Evolutionary conservation across 2,113 vertebrate genomes (phyloP).

Genomic region (Gobio gobio): DNA sequence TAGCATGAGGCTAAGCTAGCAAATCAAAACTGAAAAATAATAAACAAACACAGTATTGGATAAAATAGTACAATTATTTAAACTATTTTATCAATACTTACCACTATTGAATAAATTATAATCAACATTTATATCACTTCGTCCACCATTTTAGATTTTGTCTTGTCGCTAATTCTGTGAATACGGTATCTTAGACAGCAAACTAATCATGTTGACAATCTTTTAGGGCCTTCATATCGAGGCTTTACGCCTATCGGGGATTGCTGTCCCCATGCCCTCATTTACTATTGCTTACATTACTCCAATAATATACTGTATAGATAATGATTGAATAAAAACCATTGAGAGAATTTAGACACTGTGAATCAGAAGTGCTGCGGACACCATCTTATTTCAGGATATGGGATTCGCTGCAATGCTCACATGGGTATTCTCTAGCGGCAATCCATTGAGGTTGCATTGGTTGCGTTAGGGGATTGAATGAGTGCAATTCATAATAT

Average conservation of each 20-base stretch:
- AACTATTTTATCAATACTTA: neutral
- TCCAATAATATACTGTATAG: neutral
- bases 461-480: neutral
- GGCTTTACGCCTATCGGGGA: neutral
- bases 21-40: neutral
- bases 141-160: neutral
- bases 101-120: neutral
- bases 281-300: neutral
- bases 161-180: neutral
- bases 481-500: neutral
- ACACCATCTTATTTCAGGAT: neutral
- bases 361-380: neutral
- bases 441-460: neutral
- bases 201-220: neutral
- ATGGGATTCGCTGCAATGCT: neutral
- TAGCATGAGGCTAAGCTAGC: conserved; percentile 10
- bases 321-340: neutral
- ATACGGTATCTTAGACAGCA: neutral
- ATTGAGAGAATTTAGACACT: neutral
- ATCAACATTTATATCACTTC: neutral
- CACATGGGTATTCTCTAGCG: neutral
- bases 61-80: neutral
- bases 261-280: neutral
- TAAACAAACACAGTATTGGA: neutral
- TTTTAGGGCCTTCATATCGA: neutral